Evolutionary conservation across 2,888 invertebrate genomes (phyloP).

Genomic region (Aphidius colemani): DNA sequence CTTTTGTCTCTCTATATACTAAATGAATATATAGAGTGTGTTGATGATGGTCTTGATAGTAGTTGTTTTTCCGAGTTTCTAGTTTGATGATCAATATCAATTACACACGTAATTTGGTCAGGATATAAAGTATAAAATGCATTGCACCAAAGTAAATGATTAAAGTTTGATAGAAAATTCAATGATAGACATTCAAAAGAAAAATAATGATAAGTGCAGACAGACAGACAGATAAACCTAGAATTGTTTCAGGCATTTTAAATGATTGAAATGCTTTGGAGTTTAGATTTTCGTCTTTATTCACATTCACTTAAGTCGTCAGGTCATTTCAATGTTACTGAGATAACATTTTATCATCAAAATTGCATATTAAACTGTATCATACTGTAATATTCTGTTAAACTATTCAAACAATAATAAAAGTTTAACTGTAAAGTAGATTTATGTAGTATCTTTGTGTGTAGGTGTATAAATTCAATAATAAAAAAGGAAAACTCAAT

Average conservation of each 20-base stretch:
- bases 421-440: too few relatives aligned
- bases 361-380: too few relatives aligned
- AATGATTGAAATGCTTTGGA: slow-evolving; percentile 11
- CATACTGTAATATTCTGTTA: too few relatives aligned
- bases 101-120: slow-evolving; percentile 34
- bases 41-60: too few relatives aligned
- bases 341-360: too few relatives aligned
- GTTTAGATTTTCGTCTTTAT: slow-evolving; percentile 9
- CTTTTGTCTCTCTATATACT: slow-evolving; percentile 18
- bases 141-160: slow-evolving; percentile 2
- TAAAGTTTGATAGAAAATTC: not conserved
- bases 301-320: not conserved
- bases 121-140: slow-evolving; percentile 17
- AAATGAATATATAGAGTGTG: too few relatives aligned
- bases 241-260: not conserved
- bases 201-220: slow-evolving; percentile 4
- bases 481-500: too few relatives aligned
- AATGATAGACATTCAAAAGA: not conserved
- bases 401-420: too few relatives aligned
- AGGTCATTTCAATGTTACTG: too few relatives aligned
- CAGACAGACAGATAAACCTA: slow-evolving; percentile 12
- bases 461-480: too few relatives aligned
- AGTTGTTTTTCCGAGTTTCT: slow-evolving; percentile 1
- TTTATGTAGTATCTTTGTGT: too few relatives aligned
- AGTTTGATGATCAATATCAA: slow-evolving; percentile 36